A percentile compares a stretch with the other conserved stretches of the same genome.
phyloP scores from a whole-genome alignment of 92 coral and sea anemone genomes.

The Bergia puertoricense region DNA sequence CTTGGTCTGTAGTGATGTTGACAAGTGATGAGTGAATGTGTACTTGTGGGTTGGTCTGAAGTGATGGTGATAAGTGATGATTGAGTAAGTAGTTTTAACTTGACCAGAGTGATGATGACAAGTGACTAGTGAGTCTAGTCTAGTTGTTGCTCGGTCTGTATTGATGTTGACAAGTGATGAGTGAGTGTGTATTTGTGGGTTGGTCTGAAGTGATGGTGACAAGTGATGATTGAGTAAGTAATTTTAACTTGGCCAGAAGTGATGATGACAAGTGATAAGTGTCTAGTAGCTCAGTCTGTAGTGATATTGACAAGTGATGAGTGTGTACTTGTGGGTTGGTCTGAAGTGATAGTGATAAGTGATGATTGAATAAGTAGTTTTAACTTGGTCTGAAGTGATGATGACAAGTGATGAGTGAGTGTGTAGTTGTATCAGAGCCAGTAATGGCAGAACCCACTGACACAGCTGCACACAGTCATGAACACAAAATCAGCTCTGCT shows the following conservation, averaged over 20 bases:
- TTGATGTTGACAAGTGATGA: background rate
- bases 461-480: slow-evolving; percentile 58
- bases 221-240: too few species aligned
- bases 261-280: background rate
- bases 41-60: slow-evolving; percentile 38
- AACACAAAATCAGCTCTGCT: slow-evolving; percentile 66
- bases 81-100: slow-evolving; percentile 2
- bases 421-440: slow-evolving; percentile 89
- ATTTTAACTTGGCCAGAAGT: background rate
- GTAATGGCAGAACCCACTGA: slow-evolving; percentile 99
- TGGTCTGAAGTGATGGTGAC: background rate
- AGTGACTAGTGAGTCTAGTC: background rate
- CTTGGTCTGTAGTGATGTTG: background rate
- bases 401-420: slow-evolving; percentile 68
- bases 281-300: background rate
- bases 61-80: background rate
- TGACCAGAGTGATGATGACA: background rate
- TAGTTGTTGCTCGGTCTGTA: background rate
- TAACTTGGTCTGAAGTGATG: slow-evolving; percentile 47
- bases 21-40: slow-evolving; percentile 53
- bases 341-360: background rate
- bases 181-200: background rate
- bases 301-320: background rate
- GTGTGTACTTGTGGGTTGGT: background rate
- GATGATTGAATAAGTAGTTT: too few species aligned